A percentile compares a stretch with the other conserved stretches of the same genome.
These are phyloP conservation scores for Enteromius anoplus DNA, from an alignment of 2,797 vertebrate species.

Conservation along the genomic window DNA sequence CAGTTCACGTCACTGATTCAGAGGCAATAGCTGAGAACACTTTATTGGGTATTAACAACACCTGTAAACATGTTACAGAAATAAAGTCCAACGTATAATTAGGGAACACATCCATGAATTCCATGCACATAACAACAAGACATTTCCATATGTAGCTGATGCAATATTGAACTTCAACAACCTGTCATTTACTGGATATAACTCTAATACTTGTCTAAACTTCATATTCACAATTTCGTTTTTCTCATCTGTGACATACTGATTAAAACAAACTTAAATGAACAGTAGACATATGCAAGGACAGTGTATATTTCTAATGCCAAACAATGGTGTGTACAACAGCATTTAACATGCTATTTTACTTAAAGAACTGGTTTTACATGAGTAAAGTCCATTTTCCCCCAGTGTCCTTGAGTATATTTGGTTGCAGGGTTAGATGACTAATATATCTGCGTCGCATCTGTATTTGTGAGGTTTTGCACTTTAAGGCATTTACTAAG, in stretches of 20 bases:
- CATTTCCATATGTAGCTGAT: constrained; percentile 10
- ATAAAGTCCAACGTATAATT: not conserved
- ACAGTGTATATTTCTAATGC: not conserved
- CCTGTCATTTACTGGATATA: not conserved
- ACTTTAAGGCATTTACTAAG: constrained; percentile 23
- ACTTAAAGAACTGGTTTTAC: constrained; percentile 10
- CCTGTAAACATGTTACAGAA: constrained; percentile 33
- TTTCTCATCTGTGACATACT: not conserved
- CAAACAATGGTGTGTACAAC: constrained; percentile 7
- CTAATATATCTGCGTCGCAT: constrained; percentile 33
- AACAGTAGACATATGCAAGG: not conserved
- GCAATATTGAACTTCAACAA: constrained; percentile 14
- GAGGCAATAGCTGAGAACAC: constrained; percentile 19
- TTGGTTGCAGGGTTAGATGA: constrained; percentile 28
- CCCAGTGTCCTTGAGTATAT: constrained; percentile 14
- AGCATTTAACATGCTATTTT: constrained; percentile 13
- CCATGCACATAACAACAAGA: constrained; percentile 48
- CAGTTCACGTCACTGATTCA: not conserved
- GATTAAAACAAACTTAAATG: not conserved
- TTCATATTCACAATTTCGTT: constrained; percentile 10
- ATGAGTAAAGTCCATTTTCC: constrained; percentile 2
- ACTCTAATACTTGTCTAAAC: constrained; percentile 6
- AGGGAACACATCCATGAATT: constrained; percentile 23
- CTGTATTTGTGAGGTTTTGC: constrained; percentile 27
- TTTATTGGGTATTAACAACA: constrained; percentile 53